Evolutionary conservation across 2,888 invertebrate genomes (phyloP), one percentile per base, ranked within the genome.

Genomic region (Aphelenchoides bicaudatus): DNA sequence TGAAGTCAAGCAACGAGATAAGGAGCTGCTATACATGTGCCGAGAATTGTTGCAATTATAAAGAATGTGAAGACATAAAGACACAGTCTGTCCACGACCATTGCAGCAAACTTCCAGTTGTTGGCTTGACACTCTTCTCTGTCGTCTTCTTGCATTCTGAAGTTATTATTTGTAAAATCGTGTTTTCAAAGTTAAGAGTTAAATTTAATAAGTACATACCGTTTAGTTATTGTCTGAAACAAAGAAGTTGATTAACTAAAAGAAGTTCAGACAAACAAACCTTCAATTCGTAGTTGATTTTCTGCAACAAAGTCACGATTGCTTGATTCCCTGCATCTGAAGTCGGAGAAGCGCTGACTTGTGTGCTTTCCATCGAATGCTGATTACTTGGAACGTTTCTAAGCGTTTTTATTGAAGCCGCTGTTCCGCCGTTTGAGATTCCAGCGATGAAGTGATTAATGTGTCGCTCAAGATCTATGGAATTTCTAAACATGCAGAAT

Each of bases 81-180:
- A 39, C 79, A 79, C 6, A 79, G 61, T 10, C 79, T 67, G 47
- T 79, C 79, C 27, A 79, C 75, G 2, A 78, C 75, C 75, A 76
- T 72, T 3, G 73, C 72, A 0, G 68, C 71, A 61, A 73, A 75
- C 55, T 78, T 77, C 78, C 78, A 78, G 50, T 76, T 74, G 58
- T 72, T 75, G n/a, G 72, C 58, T 6, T 69, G 68, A 39, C 69
- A 68, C 34, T 70, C 75, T 47, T 75, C 78, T 25, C 72, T 66
- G 47, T 78, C 78, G 4, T 65, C 67, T 21, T 78, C 78, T 21
- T 72, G 66, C 76, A 78, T 78, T 31, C n/a, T n/a, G 13, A 43
- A 27, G 23, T 43, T 43, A 16, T 10, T 16, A 34, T 34, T n/a
- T 34, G 34, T 34, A 34, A 34, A n/a, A 34, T 34, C 8, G n/a